Evolutionary conservation across 2,113 vertebrate species (phyloP).

Genomic region (Loxodonta africana): DNA sequence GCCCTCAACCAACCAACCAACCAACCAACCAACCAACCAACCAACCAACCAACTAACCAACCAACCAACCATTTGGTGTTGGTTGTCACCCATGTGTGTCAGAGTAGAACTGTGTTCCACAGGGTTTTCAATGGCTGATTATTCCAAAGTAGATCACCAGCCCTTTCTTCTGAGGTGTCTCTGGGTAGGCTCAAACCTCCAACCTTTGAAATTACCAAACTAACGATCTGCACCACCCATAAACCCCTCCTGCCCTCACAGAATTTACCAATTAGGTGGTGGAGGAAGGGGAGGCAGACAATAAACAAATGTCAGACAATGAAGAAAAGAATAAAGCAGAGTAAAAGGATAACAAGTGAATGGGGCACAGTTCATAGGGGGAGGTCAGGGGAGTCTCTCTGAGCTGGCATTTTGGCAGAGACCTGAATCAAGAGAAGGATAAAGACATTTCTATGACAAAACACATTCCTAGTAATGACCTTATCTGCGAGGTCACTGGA

Average conservation of each 20-base stretch:
- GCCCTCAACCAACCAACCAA: background rate
- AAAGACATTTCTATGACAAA: background rate
- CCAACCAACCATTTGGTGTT: background rate
- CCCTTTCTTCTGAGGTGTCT: background rate
- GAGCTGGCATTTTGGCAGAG: background rate
- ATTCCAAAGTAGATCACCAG: background rate
- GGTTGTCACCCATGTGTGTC: background rate
- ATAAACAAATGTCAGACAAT: background rate
- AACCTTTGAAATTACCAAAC: background rate
- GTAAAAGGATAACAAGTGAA: background rate
- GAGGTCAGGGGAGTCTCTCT: background rate
- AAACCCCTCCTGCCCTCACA: background rate
- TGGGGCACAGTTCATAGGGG: too few species aligned
- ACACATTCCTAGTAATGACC: background rate
- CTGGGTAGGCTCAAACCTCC: background rate
- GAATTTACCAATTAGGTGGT: background rate
- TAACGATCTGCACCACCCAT: background rate
- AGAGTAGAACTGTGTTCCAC: background rate
- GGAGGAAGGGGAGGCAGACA: background rate
- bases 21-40: too few species aligned
- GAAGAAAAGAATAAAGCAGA: background rate
- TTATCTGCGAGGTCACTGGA: background rate
- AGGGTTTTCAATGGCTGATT: background rate
- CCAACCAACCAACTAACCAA: too few species aligned
- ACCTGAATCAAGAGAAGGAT: background rate